These are phyloP conservation scores for Vireo griseus DNA, from an alignment of 2,797 vertebrate genomes.

Conservation along the genomic window DNA sequence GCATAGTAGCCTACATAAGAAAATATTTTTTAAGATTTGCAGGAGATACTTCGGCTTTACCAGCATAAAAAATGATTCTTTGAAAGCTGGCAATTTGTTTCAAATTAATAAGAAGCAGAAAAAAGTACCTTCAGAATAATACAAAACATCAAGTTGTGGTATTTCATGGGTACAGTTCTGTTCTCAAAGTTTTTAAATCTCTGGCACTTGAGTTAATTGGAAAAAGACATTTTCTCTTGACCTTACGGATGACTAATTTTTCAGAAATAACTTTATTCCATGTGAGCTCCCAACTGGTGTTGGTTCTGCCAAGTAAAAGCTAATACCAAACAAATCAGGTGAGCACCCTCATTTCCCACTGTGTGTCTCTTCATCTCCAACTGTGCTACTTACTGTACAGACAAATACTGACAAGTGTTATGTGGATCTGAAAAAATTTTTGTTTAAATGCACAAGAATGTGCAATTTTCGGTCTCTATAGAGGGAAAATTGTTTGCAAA, in stretches of 20 bases:
- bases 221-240: conserved; percentile 44
- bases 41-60: not conserved
- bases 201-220: conserved; percentile 46
- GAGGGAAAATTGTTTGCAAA: not conserved
- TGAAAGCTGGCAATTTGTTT: conserved; percentile 17
- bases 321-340: not conserved
- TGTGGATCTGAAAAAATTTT: not conserved
- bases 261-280: not conserved
- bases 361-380: not conserved
- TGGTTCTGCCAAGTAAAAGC: not conserved
- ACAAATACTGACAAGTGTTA: conserved; percentile 1
- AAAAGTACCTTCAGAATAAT: conserved; percentile 16
- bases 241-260: conserved; percentile 4
- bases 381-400: not conserved
- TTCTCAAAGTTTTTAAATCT: conserved; percentile 16
- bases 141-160: conserved; percentile 2
- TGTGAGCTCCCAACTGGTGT: not conserved
- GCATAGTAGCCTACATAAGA: not conserved
- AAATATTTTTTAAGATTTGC: not conserved
- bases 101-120: not conserved
- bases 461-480: not conserved
- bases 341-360: not conserved
- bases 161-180: conserved; percentile 36
- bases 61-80: conserved; percentile 14
- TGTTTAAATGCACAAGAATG: not conserved